phyloP scores from a whole-genome alignment of 2,797 vertebrate species.

The Anas georgica region DNA sequence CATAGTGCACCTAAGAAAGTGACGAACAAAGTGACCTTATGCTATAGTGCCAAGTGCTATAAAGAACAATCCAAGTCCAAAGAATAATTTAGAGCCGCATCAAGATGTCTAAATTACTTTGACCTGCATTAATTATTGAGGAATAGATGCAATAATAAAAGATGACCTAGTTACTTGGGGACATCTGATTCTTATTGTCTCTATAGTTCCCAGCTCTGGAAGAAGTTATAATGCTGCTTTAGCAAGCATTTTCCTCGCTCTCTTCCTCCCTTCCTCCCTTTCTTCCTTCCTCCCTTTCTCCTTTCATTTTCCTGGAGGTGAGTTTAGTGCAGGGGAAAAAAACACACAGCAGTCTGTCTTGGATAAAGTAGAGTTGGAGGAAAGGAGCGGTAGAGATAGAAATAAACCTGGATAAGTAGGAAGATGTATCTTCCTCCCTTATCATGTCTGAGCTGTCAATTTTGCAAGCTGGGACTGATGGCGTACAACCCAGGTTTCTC shows the following conservation, averaged over 20 bases:
- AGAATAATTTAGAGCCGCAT: background rate
- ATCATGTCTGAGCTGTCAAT: background rate
- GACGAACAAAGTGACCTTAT: background rate
- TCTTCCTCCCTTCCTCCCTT: too few species aligned
- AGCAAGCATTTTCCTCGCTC: background rate
- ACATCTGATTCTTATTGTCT: background rate
- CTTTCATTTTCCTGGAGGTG: rapidly evolving
- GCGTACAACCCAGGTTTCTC: background rate
- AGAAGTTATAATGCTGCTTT: background rate
- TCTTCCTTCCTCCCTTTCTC: too few species aligned
- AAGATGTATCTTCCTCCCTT: background rate
- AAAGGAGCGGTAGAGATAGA: background rate
- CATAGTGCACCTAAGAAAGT: background rate
- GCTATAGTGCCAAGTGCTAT: background rate
- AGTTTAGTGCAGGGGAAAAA: background rate
- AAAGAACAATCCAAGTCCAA: background rate
- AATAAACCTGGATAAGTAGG: background rate
- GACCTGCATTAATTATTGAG: background rate
- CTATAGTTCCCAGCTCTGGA: background rate
- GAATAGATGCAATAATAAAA: background rate
- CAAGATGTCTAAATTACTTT: background rate
- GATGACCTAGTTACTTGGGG: background rate
- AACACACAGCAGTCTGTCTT: background rate
- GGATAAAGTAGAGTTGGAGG: background rate
- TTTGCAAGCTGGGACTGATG: background rate